Percentiles rank a stretch among this genome's conserved stretches.
phyloP scores from a whole-genome alignment of 2,797 vertebrate genomes.

The Brachyrhaphis roseni region DNA sequence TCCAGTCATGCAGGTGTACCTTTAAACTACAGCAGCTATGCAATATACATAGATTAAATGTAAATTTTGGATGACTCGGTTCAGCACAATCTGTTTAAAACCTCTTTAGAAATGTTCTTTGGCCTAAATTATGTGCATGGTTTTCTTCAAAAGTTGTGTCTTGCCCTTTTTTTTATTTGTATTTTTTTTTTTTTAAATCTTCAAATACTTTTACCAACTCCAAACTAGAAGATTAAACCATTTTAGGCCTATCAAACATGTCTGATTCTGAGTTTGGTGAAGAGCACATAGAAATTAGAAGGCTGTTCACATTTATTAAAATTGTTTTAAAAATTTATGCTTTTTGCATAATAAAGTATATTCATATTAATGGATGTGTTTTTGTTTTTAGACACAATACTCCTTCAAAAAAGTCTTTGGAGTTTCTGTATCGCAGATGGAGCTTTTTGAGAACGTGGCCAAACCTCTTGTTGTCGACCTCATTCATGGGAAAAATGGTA shows the following conservation, averaged over 20 bases:
- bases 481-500: constrained; percentile 93
- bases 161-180: neutral
- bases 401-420: constrained; percentile 96
- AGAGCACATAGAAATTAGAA: neutral
- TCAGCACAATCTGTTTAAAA: neutral
- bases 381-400: constrained; percentile 87
- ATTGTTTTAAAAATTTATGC: neutral
- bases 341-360: neutral
- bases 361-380: neutral
- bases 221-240: neutral
- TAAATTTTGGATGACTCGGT: neutral
- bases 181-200: too few species aligned
- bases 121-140: neutral
- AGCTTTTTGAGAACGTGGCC: constrained; percentile 91
- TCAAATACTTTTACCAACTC: neutral
- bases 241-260: neutral
- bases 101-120: neutral
- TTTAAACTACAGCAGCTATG: neutral
- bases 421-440: constrained; percentile 83
- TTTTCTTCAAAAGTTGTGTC: neutral
- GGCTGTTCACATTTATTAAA: neutral
- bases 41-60: neutral
- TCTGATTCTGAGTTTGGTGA: neutral
- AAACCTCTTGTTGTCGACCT: constrained; percentile 93
- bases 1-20: neutral